These are phyloP conservation scores for Sepiola atlantica DNA, from an alignment of 2,888 invertebrate species.

Conservation along the genomic window DNA sequence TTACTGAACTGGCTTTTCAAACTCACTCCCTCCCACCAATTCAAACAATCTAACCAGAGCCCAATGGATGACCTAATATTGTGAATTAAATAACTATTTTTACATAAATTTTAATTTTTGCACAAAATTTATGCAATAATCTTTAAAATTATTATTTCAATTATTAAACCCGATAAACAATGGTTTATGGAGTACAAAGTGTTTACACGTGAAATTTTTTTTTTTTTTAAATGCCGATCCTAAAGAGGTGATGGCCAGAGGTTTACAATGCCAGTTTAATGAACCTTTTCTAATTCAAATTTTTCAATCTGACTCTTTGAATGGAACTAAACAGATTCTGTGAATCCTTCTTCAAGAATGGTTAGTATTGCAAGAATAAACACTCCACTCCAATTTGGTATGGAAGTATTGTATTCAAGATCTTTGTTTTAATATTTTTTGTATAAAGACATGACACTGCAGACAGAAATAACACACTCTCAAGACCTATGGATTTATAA, in stretches of 20 bases:
- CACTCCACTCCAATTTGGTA: not conserved
- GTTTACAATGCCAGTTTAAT: not conserved
- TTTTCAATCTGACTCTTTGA: not conserved
- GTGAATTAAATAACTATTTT: no score
- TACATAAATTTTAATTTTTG: no score
- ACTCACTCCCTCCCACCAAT: no score
- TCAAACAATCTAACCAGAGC: no score
- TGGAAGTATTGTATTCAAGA: not conserved
- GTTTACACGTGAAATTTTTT: not conserved
- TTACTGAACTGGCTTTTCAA: no score
- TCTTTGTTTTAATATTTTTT: not conserved
- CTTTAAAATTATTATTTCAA: no score
- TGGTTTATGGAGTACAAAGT: no score
- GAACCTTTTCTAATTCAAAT: not conserved
- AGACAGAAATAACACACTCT: constrained; percentile 43
- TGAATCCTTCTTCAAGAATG: constrained; percentile 21
- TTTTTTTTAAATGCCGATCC: not conserved
- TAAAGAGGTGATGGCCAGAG: not conserved
- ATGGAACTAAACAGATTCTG: not conserved
- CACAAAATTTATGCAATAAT: no score
- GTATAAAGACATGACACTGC: not conserved
- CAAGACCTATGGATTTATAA: constrained; percentile 24
- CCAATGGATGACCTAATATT: no score
- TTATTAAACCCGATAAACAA: no score
- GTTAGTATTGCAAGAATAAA: constrained; percentile 1